These are phyloP conservation scores for Bugulina stolonifera DNA, from an alignment of 2,888 invertebrate species.

Conservation along the genomic window DNA sequence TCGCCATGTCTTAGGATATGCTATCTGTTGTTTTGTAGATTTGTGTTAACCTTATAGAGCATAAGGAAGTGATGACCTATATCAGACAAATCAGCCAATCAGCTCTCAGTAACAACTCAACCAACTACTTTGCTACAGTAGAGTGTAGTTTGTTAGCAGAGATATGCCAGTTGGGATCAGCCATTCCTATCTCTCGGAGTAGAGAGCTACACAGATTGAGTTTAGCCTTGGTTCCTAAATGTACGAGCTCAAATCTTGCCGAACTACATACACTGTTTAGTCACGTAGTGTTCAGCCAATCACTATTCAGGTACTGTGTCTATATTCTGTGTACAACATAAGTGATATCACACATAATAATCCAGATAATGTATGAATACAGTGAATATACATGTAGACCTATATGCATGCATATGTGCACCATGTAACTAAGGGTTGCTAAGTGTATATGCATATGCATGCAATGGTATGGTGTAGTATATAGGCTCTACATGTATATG, in stretches of 20 bases:
- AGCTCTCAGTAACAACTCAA: constrained; percentile 31
- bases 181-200: neutral
- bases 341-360: too few relatives aligned
- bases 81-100: constrained; percentile 35
- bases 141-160: neutral
- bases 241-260: neutral
- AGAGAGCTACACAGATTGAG: constrained; percentile 6
- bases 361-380: too few relatives aligned
- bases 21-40: too few relatives aligned
- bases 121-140: constrained; percentile 32
- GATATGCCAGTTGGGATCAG: neutral
- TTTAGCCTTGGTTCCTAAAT: neutral
- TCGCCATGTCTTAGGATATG: too few relatives aligned
- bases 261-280: neutral
- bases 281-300: neutral
- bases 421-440: too few relatives aligned
- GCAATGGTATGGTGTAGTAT: too few relatives aligned
- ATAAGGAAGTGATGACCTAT: constrained; percentile 39
- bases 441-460: too few relatives aligned
- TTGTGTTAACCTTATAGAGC: constrained; percentile 30
- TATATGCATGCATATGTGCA: too few relatives aligned
- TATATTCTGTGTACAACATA: too few relatives aligned
- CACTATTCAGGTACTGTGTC: constrained; percentile 10
- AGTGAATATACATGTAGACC: too few relatives aligned
- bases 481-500: too few relatives aligned